Evolutionary conservation across 1,140 invertebrate species (phyloP).

Genomic region (Stegodyphus dumicola): DNA sequence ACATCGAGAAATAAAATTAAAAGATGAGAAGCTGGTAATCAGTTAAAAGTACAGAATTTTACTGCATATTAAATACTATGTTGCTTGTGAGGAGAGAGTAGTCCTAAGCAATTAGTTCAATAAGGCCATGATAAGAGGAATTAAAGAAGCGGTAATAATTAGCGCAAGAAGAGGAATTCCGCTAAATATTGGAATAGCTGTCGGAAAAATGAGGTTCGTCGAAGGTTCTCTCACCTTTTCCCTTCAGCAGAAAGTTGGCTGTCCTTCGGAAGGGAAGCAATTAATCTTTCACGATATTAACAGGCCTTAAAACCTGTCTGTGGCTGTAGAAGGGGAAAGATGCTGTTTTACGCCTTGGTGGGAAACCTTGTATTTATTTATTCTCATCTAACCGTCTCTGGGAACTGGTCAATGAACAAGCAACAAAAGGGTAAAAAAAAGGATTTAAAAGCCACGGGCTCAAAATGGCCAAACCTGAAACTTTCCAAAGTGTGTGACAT

Average conservation of each 20-base stretch:
- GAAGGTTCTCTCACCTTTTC: too few species aligned
- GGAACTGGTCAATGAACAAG: conserved; percentile 52
- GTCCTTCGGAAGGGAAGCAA: conserved; percentile 26
- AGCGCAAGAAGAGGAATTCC: too few species aligned
- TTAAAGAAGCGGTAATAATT: too few species aligned
- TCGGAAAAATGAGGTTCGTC: too few species aligned
- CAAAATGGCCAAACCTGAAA: conserved; percentile 25
- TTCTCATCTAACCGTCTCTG: conserved; percentile 49
- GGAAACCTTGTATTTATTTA: conserved; percentile 60
- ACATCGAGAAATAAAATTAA: too few species aligned
- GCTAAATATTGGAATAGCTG: too few species aligned
- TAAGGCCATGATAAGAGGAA: too few species aligned
- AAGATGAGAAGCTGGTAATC: too few species aligned
- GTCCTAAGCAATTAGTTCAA: too few species aligned
- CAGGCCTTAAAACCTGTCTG: conserved; percentile 59
- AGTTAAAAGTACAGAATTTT: too few species aligned
- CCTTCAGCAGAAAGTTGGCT: not conserved
- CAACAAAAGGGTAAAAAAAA: conserved; percentile 21
- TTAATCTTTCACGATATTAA: conserved; percentile 60
- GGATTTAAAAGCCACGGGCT: conserved; percentile 50
- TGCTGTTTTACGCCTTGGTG: conserved; percentile 33
- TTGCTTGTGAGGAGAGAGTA: too few species aligned
- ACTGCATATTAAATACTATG: too few species aligned
- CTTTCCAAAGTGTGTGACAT: conserved; percentile 45
- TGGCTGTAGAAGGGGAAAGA: conserved; percentile 2